phyloP scores from a whole-genome alignment of 30 jellyfish, hydroid and myxozoan species.

The Hydra vulgaris region DNA sequence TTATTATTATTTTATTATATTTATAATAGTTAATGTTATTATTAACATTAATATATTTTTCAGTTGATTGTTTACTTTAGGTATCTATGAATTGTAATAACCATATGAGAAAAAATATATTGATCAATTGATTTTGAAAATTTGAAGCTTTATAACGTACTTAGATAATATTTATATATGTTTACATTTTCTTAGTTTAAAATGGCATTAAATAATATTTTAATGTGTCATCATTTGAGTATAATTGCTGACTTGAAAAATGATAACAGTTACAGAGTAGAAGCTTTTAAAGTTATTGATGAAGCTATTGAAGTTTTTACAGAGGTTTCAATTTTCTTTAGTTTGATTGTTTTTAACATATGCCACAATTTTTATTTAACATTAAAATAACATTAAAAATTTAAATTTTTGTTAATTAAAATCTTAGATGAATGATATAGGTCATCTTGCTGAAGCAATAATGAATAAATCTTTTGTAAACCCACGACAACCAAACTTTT shows the following conservation, averaged over 20 bases:
- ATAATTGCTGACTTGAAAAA: conserved; percentile 62
- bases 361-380: neutral
- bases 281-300: conserved; percentile 54
- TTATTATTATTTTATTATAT: too few species aligned
- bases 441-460: conserved; percentile 91
- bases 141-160: too few species aligned
- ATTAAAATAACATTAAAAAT: neutral
- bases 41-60: too few species aligned
- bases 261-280: conserved; percentile 34
- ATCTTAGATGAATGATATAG: conserved; percentile 72
- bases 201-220: conserved; percentile 58
- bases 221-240: conserved; percentile 68
- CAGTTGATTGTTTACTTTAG: neutral
- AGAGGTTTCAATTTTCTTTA: conserved; percentile 36
- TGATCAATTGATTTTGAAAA: too few species aligned
- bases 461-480: conserved; percentile 84
- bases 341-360: too few species aligned
- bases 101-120: too few species aligned
- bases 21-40: too few species aligned
- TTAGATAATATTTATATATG: too few species aligned
- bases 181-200: conserved; percentile 37
- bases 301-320: conserved; percentile 54
- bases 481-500: conserved; percentile 44
- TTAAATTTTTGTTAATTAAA: neutral
- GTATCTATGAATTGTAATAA: too few species aligned